A percentile compares a stretch with the other conserved stretches of the same genome.
phyloP scores from a whole-genome alignment of 1,140 invertebrate species.

The Drosophila suzukii region DNA sequence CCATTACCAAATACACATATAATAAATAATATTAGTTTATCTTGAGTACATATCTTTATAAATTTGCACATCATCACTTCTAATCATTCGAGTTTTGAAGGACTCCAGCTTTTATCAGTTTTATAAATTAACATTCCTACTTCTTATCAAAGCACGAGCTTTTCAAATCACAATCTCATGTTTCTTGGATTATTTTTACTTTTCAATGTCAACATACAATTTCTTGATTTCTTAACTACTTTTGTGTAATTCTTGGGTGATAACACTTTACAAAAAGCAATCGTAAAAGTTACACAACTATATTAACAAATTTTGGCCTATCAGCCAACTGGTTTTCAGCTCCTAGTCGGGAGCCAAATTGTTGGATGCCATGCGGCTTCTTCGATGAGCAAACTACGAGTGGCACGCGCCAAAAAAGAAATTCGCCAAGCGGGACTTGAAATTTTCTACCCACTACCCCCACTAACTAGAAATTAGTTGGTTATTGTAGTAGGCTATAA shows the following conservation, averaged over 20 bases:
- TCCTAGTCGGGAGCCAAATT: slow-evolving; percentile 11
- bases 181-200: background rate
- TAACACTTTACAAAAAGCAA: background rate
- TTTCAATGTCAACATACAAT: background rate
- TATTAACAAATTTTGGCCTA: background rate
- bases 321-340: slow-evolving; percentile 4
- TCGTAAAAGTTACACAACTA: slow-evolving; percentile 10
- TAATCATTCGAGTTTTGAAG: background rate
- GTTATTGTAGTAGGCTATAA: slow-evolving; percentile 32
- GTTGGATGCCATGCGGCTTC: slow-evolving; percentile 39
- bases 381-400: slow-evolving; percentile 32
- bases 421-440: slow-evolving; percentile 21
- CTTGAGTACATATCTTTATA: background rate
- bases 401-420: slow-evolving; percentile 62
- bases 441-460: background rate
- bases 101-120: slow-evolving; percentile 12
- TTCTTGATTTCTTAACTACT: too few species aligned
- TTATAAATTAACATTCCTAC: slow-evolving; percentile 18
- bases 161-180: slow-evolving; percentile 26
- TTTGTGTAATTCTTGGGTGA: background rate
- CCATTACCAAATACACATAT: too few species aligned
- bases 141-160: slow-evolving; percentile 21
- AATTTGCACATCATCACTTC: background rate
- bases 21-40: slow-evolving; percentile 1
- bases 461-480: slow-evolving; percentile 48